Evolutionary conservation across 1,140 invertebrate genomes (phyloP), one percentile per base, ranked within the genome.

Genomic region (Drosophila nigromelanica): DNA sequence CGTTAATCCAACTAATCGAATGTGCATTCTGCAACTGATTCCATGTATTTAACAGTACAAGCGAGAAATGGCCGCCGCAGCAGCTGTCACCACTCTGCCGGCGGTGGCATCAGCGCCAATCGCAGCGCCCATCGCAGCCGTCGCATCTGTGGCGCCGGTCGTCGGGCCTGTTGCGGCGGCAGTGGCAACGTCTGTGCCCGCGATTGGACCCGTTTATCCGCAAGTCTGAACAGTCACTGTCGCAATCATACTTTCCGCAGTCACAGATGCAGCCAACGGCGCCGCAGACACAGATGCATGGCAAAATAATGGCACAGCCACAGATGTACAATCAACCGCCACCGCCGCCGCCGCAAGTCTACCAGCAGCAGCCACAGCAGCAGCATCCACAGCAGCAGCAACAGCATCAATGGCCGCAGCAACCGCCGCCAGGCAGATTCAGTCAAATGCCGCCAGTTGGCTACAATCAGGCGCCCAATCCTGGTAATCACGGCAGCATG

Each of bases 301-400:
- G 73, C 11, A 91, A 91, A 58, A 91, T 91, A 35, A 76, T 73
- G 55, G 90, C 77, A 11, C 90, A 91, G 48, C 86, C 90, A 11
- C 90, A 91, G 54, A 68, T 90, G 67, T 91, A 91, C 18, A 78
- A 66, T 43, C 90, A 91, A 47, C 90, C 93, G 56, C 93, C 94
- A 24, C 93, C 93, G n/a, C 79, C 91, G n/a, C 93, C 90, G 27
- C 91, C 75, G 4, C 92, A 93, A 14, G 39, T 12, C 12, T 71
- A 71, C 37, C 62, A 63, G 15, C 77, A 85, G 1, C 82, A 82
- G 5, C 54, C 18, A 5, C 18, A 30, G 11, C 50, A 33, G 0
- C 72, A 59, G 4, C 56, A n/a, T n/a, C n/a, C n/a, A n/a, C n/a
- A 24, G 3, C 39, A 45, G 7, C 51, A 48, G n/a, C 70, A 54